Evolutionary conservation across 1,140 invertebrate genomes (phyloP).

Genomic region (Panulirus ornatus): DNA sequence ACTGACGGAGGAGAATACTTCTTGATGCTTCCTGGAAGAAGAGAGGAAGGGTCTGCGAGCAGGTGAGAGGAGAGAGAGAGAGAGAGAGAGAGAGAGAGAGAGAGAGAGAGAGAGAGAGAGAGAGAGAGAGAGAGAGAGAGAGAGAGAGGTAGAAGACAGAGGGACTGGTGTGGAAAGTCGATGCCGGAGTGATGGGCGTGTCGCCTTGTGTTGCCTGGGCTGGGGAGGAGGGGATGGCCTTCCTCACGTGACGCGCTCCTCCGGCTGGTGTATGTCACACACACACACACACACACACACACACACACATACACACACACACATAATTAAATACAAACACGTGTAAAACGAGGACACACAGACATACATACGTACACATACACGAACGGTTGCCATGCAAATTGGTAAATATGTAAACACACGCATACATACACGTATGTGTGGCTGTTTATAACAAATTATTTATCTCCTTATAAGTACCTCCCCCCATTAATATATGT

Average conservation of each 20-base stretch:
- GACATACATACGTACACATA: slow-evolving; percentile 22
- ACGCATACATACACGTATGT: slow-evolving; percentile 3
- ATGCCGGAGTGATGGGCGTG: neutral
- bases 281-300: slow-evolving; percentile 49
- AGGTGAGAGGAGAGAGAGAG: no score
- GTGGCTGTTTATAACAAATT: neutral
- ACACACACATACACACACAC: slow-evolving; percentile 44
- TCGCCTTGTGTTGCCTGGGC: neutral
- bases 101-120: slow-evolving; percentile 23
- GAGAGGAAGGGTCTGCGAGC: neutral
- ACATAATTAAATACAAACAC: no score
- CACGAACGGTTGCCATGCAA: neutral
- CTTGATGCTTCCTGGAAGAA: neutral
- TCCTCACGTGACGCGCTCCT: neutral
- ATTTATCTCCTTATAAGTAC: neutral
- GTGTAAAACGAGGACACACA: neutral
- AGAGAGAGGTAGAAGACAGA: no score
- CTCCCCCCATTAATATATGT: neutral
- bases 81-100: slow-evolving; percentile 4
- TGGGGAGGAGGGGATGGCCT: neutral
- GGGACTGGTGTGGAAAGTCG: neutral
- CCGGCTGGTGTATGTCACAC: neutral
- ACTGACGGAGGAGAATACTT: neutral
- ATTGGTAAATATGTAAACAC: neutral
- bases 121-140: slow-evolving; percentile 27